These are phyloP conservation scores for Drosophila trapezifrons DNA, from an alignment of 1,140 invertebrate genomes.

Conservation along the genomic window DNA sequence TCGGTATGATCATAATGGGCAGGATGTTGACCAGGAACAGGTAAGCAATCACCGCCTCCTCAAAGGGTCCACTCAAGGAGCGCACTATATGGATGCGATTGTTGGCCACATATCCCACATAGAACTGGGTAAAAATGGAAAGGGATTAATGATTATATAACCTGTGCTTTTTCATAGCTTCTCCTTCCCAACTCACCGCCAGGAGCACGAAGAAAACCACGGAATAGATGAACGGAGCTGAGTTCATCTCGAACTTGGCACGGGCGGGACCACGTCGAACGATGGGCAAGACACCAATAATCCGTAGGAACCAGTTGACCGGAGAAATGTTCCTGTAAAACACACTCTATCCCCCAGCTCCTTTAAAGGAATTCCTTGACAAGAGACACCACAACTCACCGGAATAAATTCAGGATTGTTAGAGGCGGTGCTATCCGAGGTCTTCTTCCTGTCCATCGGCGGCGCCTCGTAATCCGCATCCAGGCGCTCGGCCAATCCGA, in stretches of 20 bases:
- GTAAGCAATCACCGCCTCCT: constrained; percentile 89
- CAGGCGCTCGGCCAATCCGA: constrained; percentile 71
- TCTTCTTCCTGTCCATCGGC: constrained; percentile 52
- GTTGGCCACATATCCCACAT: constrained; percentile 86
- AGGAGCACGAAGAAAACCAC: constrained; percentile 85
- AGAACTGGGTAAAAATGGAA: constrained; percentile 65
- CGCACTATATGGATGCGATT: constrained; percentile 86
- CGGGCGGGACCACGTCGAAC: constrained; percentile 84
- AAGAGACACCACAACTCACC: constrained; percentile 29
- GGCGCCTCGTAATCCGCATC: constrained; percentile 64
- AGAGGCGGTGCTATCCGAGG: constrained; percentile 63
- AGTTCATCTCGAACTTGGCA: constrained; percentile 84
- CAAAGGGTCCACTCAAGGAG: constrained; percentile 87
- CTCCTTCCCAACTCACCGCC: constrained; percentile 57
- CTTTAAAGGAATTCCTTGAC: background rate
- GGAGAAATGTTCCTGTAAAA: constrained; percentile 87
- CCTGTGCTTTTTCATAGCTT: background rate
- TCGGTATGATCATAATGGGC: constrained; percentile 86
- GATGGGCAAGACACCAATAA: constrained; percentile 87
- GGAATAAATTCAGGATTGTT: constrained; percentile 68
- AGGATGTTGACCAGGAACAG: constrained; percentile 88
- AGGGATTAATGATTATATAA: background rate
- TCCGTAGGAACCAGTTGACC: constrained; percentile 85
- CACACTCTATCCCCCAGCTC: constrained; percentile 80
- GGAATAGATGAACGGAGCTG: constrained; percentile 86